phyloP scores from a whole-genome alignment of 2,888 invertebrate genomes.

The Lamproptera curius region DNA sequence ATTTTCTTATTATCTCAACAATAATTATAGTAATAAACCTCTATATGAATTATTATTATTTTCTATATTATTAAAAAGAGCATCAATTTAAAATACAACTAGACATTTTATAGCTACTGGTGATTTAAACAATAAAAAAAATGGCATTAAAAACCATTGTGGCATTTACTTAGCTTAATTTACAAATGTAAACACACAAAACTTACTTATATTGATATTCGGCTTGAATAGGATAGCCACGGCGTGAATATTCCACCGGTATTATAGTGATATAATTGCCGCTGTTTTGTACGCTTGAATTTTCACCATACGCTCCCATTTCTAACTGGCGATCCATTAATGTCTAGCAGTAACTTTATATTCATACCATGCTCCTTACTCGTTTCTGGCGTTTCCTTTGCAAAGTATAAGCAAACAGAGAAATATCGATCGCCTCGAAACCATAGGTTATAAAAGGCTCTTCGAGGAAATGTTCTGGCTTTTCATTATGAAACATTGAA shows the following conservation, averaged over 20 bases:
- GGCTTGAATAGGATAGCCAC: conserved; percentile 76
- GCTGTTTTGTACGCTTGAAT: conserved; percentile 67
- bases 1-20: too few species aligned
- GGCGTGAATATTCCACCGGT: conserved; percentile 77
- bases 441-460: conserved; percentile 24
- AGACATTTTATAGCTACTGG: too few species aligned
- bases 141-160: too few species aligned
- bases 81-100: too few species aligned
- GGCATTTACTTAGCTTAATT: too few species aligned
- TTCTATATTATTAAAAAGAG: too few species aligned
- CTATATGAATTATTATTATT: too few species aligned
- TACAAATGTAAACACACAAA: background rate
- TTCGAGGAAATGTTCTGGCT: too few species aligned
- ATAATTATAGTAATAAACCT: too few species aligned
- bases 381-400: background rate
- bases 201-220: conserved; percentile 79
- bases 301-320: conserved; percentile 71
- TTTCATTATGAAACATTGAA: too few species aligned
- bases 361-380: conserved; percentile 22
- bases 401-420: background rate
- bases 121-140: too few species aligned
- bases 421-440: conserved; percentile 61
- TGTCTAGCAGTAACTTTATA: conserved; percentile 22
- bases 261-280: conserved; percentile 79
- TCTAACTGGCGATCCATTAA: conserved; percentile 70